Conservation (phyloP, 2,113 vertebrate species). For the Ginglymostoma cirratum region DNA sequence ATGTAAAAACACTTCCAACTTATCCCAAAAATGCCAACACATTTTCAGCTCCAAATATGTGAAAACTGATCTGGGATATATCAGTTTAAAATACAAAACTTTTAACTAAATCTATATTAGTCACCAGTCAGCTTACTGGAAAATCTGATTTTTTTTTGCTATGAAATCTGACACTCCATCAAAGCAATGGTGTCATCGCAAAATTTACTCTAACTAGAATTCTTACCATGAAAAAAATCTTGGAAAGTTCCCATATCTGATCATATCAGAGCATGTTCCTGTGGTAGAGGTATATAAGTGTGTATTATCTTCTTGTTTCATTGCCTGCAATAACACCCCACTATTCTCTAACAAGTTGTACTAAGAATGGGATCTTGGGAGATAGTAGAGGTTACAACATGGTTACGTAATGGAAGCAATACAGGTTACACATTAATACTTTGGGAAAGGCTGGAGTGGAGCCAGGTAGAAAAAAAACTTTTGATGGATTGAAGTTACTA, state of each 20-base stretch:
- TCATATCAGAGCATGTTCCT: background rate
- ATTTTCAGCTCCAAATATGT: background rate
- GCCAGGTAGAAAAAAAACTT: background rate
- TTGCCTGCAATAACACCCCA: background rate
- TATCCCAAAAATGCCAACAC: background rate
- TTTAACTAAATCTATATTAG: background rate
- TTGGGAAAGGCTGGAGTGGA: background rate
- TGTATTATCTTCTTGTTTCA: background rate
- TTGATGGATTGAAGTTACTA: background rate
- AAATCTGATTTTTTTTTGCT: background rate
- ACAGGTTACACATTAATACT: background rate
- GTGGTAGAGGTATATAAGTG: background rate
- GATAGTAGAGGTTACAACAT: background rate
- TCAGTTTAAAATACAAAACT: background rate
- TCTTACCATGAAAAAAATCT: background rate
- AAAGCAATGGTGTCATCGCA: background rate
- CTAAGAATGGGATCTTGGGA: background rate
- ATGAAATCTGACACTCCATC: background rate
- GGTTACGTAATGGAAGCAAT: background rate
- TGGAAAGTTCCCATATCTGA: background rate
- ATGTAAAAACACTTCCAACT: background rate
- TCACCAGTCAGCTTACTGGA: background rate
- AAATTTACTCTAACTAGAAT: background rate
- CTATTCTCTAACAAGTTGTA: background rate
- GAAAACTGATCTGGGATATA: background rate